Evolutionary conservation across 2,888 invertebrate species (phyloP), one percentile per base, ranked within the genome.

Genomic region (Rotaria sp.): DNA sequence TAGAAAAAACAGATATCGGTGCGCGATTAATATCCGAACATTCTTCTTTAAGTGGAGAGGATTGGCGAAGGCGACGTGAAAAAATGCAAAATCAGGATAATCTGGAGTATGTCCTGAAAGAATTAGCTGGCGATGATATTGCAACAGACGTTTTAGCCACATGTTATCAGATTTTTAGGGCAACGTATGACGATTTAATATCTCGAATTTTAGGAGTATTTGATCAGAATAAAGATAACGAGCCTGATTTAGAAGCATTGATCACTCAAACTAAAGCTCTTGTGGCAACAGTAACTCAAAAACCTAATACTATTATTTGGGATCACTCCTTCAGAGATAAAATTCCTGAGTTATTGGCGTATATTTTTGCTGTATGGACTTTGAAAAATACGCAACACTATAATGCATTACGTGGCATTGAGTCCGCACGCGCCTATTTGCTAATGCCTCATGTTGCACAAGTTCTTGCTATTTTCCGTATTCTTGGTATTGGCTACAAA

Each of bases 281-380:
- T 7, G 45, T n/a, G 18, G 45, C 13, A n/a, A 41, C 35, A 80
- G 26, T 41, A 10, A 13, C 10, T 45, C 21, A 41, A 24, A 75
- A 35, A 8, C 5, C 41, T 2, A 80, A 80, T 26, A 24, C 80
- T n/a, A n/a, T 41, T 11, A 41, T 0, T 13, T 84, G 84, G 84
- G 15, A n/a, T 59, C 0, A 26, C 0, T 24, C 21, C 13, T 55
- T 84, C 5, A 41, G 2, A 52, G 11, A 84, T 24, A 45, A 84
- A 3, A 55, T 84, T 52, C 52, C 84, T 0, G 26, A 24, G 26
- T 13, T 84, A 21, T 84, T 84, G 41, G 84, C 84, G 15, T n/a
- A 84, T 84, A 59, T 84, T n/a, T 84, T 84, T 30, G 84, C 84
- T 50, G 13, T 84, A 7, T 84, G 84, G 84, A 84, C 84, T 48